phyloP scores from a whole-genome alignment of 2,113 vertebrate genomes.

The Carlito syrichta region DNA sequence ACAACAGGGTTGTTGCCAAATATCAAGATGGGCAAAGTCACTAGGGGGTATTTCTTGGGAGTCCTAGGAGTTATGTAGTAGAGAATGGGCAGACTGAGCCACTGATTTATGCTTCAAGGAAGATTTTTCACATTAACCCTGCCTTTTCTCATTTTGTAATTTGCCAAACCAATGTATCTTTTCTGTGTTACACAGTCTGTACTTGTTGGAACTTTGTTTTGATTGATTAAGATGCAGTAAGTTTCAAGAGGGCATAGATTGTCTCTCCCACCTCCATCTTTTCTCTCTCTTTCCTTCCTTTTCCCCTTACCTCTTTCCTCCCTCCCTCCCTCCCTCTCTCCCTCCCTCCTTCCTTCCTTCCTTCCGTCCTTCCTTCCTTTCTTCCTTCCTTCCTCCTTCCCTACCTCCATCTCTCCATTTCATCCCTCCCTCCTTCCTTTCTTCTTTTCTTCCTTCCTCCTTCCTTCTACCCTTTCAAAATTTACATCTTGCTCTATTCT shows the following conservation, averaged over 20 bases:
- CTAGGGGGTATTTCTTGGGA: not conserved
- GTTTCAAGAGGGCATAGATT: not conserved
- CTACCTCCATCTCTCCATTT: too few relatives aligned
- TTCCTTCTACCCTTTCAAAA: not conserved
- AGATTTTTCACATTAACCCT: not conserved
- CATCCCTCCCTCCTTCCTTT: not conserved
- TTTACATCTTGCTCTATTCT: not conserved
- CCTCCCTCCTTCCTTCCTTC: too few relatives aligned
- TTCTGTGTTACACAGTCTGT: not conserved
- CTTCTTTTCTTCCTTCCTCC: not conserved
- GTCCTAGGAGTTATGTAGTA: not conserved
- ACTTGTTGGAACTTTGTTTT: not conserved
- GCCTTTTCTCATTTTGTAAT: not conserved
- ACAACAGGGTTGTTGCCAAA: not conserved
- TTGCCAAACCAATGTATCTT: not conserved
- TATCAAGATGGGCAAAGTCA: not conserved
- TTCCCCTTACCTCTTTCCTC: not conserved
- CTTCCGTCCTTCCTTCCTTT: too few relatives aligned
- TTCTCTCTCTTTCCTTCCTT: not conserved
- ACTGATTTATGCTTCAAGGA: not conserved
- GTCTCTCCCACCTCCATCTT: not conserved
- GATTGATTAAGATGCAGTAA: not conserved
- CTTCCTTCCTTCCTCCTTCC: too few relatives aligned
- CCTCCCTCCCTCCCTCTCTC: too few relatives aligned
- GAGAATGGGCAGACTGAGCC: not conserved